Conservation (phyloP, 1,140 invertebrate species). For the Drosophila grimshawi region DNA sequence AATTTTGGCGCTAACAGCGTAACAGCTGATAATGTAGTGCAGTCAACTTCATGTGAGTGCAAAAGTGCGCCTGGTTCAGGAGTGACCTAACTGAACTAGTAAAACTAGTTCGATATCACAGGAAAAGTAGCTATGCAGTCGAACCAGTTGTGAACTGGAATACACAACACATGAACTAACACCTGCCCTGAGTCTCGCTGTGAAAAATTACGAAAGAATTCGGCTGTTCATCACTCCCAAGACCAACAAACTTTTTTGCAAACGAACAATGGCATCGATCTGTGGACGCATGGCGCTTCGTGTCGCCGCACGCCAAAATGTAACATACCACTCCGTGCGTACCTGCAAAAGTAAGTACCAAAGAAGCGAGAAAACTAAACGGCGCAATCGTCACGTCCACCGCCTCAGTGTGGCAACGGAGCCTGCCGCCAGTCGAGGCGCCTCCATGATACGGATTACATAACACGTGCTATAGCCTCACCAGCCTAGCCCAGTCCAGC, state of each 20-base stretch:
- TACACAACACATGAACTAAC: slow-evolving; percentile 34
- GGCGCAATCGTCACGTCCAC: not conserved
- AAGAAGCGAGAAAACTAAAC: not conserved
- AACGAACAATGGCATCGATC: slow-evolving; percentile 86
- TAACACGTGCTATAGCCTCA: slow-evolving; percentile 32
- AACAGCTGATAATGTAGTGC: not conserved
- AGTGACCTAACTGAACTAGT: not conserved
- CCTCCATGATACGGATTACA: slow-evolving; percentile 51
- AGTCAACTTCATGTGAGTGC: slow-evolving; percentile 6
- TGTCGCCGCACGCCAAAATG: slow-evolving; percentile 85
- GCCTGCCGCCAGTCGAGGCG: not conserved
- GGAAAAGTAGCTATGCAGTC: not conserved
- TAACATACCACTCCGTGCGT: slow-evolving; percentile 84
- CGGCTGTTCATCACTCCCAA: slow-evolving; percentile 65
- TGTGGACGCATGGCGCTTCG: slow-evolving; percentile 85
- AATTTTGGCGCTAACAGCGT: not conserved
- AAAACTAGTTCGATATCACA: slow-evolving; percentile 3
- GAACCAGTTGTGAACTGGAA: slow-evolving; percentile 29
- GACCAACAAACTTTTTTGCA: slow-evolving; percentile 69
- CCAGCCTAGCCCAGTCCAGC: not conserved
- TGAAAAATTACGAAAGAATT: slow-evolving; percentile 81
- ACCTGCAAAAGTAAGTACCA: slow-evolving; percentile 85
- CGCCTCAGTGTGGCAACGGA: slow-evolving; percentile 25
- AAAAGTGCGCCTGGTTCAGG: not conserved
- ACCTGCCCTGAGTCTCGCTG: slow-evolving; percentile 58